A percentile compares a stretch with the other conserved stretches of the same genome.
These are phyloP conservation scores for Colossoma macropomum DNA, from an alignment of 2,113 vertebrate species.

Conservation along the genomic window DNA sequence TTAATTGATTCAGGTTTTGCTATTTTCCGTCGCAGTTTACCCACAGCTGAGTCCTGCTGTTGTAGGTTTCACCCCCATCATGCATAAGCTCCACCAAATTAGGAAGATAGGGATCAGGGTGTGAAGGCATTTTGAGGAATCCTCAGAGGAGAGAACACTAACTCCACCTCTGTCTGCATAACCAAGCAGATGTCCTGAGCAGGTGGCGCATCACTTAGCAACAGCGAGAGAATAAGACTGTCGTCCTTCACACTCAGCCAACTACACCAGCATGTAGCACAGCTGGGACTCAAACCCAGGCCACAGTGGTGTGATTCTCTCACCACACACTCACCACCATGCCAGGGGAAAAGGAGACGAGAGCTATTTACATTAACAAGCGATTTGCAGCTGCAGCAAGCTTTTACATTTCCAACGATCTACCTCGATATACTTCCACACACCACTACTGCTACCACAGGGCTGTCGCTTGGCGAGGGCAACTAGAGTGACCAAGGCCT, in stretches of 20 bases:
- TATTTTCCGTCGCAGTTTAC: neutral
- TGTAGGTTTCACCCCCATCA: neutral
- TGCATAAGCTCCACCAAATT: neutral
- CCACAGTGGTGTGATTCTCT: neutral
- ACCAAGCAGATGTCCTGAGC: neutral
- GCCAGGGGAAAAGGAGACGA: neutral
- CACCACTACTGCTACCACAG: too few relatives aligned
- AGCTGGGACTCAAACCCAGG: neutral
- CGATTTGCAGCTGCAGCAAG: neutral
- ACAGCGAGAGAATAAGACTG: neutral
- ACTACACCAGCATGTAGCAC: neutral
- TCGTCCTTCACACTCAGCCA: neutral
- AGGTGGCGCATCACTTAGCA: neutral
- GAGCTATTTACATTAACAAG: constrained; percentile 3
- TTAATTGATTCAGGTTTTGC: neutral
- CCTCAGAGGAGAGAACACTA: neutral
- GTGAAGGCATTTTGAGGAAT: neutral
- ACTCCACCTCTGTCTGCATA: neutral
- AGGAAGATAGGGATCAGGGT: neutral
- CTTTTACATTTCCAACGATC: neutral
- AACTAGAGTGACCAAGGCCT: too few relatives aligned
- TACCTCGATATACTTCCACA: neutral
- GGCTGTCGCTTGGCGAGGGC: too few relatives aligned
- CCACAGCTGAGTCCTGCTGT: neutral
- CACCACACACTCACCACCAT: neutral